Evolutionary conservation across 2,113 vertebrate species (phyloP).

Genomic region (Candoia aspera): DNA sequence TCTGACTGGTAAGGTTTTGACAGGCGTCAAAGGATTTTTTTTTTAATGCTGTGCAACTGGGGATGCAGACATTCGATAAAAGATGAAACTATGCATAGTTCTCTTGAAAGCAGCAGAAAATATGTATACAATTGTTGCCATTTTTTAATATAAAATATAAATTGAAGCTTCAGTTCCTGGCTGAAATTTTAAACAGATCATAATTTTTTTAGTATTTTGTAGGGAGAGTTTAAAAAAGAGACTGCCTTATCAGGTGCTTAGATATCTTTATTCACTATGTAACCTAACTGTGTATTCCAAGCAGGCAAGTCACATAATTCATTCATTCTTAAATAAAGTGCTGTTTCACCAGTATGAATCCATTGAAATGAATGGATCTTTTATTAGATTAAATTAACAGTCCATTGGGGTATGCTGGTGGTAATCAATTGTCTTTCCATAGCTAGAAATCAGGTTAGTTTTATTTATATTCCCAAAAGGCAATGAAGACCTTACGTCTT

Average conservation of each 20-base stretch:
- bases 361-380: neutral
- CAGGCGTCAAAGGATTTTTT: neutral
- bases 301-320: slow-evolving; percentile 39
- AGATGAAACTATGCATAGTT: neutral
- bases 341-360: neutral
- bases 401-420: neutral
- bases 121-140: neutral
- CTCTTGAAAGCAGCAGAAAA: neutral
- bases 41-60: neutral
- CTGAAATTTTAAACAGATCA: neutral
- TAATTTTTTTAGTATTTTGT: slow-evolving; percentile 11
- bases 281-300: slow-evolving; percentile 47
- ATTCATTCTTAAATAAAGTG: slow-evolving; percentile 40
- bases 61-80: neutral
- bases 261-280: slow-evolving; percentile 13
- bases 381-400: slow-evolving; percentile 32
- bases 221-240: neutral
- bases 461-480: slow-evolving; percentile 61
- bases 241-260: neutral
- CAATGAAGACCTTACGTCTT: slow-evolving; percentile 50
- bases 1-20: neutral
- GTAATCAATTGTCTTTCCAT: slow-evolving; percentile 54
- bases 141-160: neutral
- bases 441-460: slow-evolving; percentile 56
- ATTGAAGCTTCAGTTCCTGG: neutral